phyloP scores from a whole-genome alignment of 2,113 vertebrate species.

The Cyanocitta stelleri region DNA sequence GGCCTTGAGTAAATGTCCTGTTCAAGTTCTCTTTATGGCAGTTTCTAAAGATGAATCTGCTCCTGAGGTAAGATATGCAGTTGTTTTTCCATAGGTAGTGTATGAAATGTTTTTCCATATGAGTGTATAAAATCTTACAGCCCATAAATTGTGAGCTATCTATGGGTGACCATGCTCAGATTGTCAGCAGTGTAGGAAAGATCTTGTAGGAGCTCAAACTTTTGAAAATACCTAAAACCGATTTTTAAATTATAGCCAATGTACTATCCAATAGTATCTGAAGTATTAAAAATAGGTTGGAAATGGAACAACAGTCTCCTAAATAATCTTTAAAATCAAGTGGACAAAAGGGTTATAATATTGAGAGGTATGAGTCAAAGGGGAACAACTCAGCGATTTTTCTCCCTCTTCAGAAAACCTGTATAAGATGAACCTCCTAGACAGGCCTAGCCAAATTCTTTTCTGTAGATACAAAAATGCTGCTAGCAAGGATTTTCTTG shows the following conservation, averaged over 20 bases:
- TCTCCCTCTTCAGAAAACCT: background rate
- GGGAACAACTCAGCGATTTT: background rate
- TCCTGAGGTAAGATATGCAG: background rate
- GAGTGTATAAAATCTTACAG: background rate
- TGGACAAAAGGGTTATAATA: background rate
- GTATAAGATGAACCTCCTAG: background rate
- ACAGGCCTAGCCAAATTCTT: background rate
- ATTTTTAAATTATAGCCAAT: background rate
- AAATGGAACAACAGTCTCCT: background rate
- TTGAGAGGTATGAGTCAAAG: background rate
- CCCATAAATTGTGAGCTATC: background rate
- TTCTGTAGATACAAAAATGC: background rate
- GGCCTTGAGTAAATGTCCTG: background rate
- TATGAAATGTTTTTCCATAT: background rate
- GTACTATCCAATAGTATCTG: background rate
- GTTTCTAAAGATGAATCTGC: background rate
- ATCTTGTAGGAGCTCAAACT: background rate
- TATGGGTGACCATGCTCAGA: background rate
- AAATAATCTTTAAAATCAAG: background rate
- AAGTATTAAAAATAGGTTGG: background rate
- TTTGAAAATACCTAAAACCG: background rate
- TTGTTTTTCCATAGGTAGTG: background rate
- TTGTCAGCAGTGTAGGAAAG: background rate
- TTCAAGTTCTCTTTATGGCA: background rate
- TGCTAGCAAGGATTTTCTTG: too few relatives aligned